Percentiles rank a stretch among this genome's conserved stretches.
phyloP scores from a whole-genome alignment of 1,140 invertebrate genomes.

The Apis mellifera region DNA sequence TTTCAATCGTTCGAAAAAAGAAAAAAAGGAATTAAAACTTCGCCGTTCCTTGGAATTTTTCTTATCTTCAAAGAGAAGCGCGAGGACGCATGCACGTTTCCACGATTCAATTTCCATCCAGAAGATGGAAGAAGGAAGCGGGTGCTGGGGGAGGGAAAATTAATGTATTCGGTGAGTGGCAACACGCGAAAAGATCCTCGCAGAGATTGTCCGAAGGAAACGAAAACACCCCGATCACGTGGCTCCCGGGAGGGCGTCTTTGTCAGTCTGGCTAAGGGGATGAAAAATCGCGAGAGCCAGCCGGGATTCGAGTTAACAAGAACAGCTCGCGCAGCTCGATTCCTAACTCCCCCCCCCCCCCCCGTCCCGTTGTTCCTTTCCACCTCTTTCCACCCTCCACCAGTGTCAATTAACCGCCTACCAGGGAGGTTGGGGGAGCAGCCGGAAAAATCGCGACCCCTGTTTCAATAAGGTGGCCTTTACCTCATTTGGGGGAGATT shows the following conservation, averaged over 20 bases:
- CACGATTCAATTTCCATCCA: constrained; percentile 31
- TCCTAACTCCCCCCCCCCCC: constrained; percentile 46
- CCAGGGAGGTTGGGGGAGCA: constrained; percentile 51
- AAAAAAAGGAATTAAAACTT: too few species aligned
- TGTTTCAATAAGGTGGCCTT: constrained; percentile 82
- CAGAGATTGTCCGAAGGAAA: constrained; percentile 72
- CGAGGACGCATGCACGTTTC: background rate
- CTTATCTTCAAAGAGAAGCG: background rate
- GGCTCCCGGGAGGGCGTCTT: constrained; percentile 60
- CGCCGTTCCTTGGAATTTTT: background rate
- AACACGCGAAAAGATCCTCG: constrained; percentile 61
- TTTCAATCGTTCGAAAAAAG: too few species aligned
- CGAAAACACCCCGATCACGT: constrained; percentile 74
- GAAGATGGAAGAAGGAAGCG: background rate
- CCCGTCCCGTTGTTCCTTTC: background rate
- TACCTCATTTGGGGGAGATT: constrained; percentile 81
- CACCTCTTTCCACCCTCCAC: constrained; percentile 71
- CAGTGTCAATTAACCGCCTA: constrained; percentile 81
- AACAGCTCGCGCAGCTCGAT: constrained; percentile 71
- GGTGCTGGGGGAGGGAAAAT: constrained; percentile 30
- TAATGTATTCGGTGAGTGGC: constrained; percentile 58
- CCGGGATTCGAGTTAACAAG: constrained; percentile 81
- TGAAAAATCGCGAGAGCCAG: constrained; percentile 78
- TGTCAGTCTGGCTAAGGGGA: constrained; percentile 74
- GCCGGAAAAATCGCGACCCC: constrained; percentile 81